Conservation (phyloP, 2,797 vertebrate species). For the Aplochiton taeniatus region DNA sequence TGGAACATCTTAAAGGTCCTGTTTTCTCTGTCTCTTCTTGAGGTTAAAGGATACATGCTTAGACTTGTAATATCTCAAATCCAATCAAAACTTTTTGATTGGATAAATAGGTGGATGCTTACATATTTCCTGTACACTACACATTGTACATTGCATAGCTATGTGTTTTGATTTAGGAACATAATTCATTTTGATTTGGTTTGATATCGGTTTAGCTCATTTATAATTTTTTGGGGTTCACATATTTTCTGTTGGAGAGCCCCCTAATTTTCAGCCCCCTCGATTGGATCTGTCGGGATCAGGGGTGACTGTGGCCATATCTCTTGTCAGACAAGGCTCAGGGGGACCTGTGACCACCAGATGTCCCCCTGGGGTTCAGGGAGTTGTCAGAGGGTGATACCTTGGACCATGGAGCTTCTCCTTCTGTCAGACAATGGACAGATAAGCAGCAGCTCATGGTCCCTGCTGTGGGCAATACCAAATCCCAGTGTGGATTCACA, state of each 20-base stretch:
- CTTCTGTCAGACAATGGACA: slow-evolving; percentile 54
- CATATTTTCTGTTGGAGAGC: too few species aligned
- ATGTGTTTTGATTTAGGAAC: too few species aligned
- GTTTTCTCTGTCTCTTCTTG: slow-evolving; percentile 34
- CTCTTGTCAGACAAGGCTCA: slow-evolving; percentile 2
- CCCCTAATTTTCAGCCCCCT: slow-evolving; percentile 10
- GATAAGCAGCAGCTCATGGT: slow-evolving; percentile 50
- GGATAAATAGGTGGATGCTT: too few species aligned
- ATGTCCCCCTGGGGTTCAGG: slow-evolving; percentile 47
- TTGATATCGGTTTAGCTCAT: too few species aligned
- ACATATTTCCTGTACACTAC: too few species aligned
- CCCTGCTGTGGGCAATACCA: slow-evolving; percentile 49
- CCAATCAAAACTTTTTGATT: too few species aligned
- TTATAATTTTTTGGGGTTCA: too few species aligned
- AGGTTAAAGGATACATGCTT: too few species aligned
- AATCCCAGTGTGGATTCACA: slow-evolving; percentile 47
- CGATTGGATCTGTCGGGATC: slow-evolving; percentile 16
- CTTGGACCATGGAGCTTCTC: slow-evolving; percentile 35
- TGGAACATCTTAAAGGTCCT: slow-evolving; percentile 54
- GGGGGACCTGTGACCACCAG: slow-evolving; percentile 4
- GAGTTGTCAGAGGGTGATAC: slow-evolving; percentile 53
- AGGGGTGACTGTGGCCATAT: background rate
- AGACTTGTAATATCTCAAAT: too few species aligned
- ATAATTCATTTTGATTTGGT: too few species aligned
- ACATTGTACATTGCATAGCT: too few species aligned